Percentiles rank a stretch among this genome's conserved stretches.
Conservation (phyloP, 1,140 invertebrate species). For the Orussus abietinus region DNA sequence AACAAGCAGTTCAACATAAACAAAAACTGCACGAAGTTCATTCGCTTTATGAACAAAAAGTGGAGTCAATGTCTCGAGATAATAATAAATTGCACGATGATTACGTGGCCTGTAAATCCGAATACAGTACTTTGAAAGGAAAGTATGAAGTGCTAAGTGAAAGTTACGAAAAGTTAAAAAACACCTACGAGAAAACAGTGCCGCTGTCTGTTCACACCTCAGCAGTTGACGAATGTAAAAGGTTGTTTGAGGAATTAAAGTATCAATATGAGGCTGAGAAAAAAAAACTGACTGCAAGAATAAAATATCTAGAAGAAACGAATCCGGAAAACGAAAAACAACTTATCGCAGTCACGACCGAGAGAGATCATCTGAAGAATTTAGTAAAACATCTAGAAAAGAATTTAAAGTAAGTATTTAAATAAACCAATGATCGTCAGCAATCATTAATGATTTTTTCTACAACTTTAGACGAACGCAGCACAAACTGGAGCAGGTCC, state of each 20-base stretch:
- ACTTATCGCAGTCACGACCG: constrained; percentile 41
- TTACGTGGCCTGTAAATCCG: constrained; percentile 53
- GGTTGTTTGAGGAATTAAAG: constrained; percentile 62
- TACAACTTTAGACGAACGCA: constrained; percentile 44
- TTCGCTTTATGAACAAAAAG: constrained; percentile 58
- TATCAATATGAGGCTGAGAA: constrained; percentile 59
- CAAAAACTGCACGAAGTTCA: constrained; percentile 61
- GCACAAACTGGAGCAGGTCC: constrained; percentile 48
- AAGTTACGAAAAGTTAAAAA: constrained; percentile 54
- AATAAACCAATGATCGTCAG: not conserved
- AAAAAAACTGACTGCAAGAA: constrained; percentile 42
- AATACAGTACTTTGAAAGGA: constrained; percentile 57
- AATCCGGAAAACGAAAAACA: constrained; percentile 46
- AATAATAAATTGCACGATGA: constrained; percentile 59
- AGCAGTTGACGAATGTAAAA: constrained; percentile 61
- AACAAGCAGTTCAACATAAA: constrained; percentile 51
- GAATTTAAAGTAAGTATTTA: constrained; percentile 49
- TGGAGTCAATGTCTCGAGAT: constrained; percentile 58
- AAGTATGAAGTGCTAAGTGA: constrained; percentile 53
- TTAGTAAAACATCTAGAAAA: constrained; percentile 49
- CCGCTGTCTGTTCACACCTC: constrained; percentile 54
- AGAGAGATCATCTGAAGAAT: constrained; percentile 51
- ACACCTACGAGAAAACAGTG: constrained; percentile 53
- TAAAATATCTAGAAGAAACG: constrained; percentile 45
- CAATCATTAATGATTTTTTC: constrained; percentile 5